These are phyloP conservation scores for Oscheius sp. DNA, from an alignment of 1,140 invertebrate species.

Conservation along the genomic window DNA sequence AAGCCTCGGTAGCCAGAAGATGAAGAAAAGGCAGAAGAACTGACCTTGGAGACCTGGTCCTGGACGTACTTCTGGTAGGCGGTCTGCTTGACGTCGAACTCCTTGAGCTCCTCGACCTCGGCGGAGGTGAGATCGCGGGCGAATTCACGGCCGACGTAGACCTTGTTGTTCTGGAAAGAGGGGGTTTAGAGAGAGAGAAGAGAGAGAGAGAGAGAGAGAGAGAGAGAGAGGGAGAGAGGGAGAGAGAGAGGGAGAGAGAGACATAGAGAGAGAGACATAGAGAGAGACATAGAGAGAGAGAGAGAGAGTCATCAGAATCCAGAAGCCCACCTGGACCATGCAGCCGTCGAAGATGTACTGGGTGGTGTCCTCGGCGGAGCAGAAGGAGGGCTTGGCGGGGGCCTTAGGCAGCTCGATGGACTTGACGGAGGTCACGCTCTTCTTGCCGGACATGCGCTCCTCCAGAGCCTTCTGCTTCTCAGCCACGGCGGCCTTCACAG, in stretches of 20 bases:
- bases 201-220: too few species aligned
- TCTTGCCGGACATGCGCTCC: background rate
- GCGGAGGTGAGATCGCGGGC: conserved; percentile 49
- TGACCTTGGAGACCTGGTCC: conserved; percentile 27
- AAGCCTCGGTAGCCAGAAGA: background rate
- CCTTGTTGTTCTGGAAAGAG: conserved; percentile 52
- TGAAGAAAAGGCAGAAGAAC: background rate
- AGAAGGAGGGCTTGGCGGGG: conserved; percentile 47
- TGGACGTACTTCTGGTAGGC: conserved; percentile 40
- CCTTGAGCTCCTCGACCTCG: conserved; percentile 48
- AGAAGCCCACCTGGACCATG: conserved; percentile 40
- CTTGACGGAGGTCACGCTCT: background rate
- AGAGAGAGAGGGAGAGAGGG: background rate
- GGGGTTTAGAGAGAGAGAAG: too few species aligned
- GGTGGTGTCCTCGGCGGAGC: conserved; percentile 55
- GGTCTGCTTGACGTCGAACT: conserved; percentile 45
- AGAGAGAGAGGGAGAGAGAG: conserved; percentile 6
- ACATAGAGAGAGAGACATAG: too few species aligned
- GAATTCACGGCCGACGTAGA: conserved; percentile 52
- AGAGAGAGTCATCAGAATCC: background rate
- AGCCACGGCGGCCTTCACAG: background rate
- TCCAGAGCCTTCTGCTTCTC: conserved; percentile 5
- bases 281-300: too few species aligned
- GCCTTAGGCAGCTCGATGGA: conserved; percentile 31
- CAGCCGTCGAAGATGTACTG: conserved; percentile 56